Evolutionary conservation across 1,140 invertebrate genomes (phyloP), one percentile per base, ranked within the genome.

Genomic region (Drosophila triauraria): DNA sequence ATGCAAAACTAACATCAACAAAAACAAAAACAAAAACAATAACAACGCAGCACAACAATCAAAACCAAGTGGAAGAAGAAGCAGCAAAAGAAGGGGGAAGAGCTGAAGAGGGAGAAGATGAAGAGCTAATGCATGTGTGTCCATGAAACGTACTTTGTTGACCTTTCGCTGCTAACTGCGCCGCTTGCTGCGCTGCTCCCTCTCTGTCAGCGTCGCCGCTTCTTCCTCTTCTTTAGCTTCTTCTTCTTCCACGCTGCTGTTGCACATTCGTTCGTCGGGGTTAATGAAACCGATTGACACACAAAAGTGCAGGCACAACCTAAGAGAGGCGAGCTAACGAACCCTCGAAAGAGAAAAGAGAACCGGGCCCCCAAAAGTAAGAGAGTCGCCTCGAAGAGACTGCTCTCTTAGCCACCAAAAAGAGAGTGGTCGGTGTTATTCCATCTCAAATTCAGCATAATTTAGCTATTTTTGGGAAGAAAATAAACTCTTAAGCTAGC

Each of bases 251-350:
- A 47, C 40, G 44, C 44, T 71, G 72, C 64, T 60, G 62, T 25
- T 62, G 80, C 69, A 64, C 63, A 58, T 68, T 82, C 46, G 30
- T 53, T 40, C 75, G 64, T 76, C 71, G 91, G 91, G 91, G 91
- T 92, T 92, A 92, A 92, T 92, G 91, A 87, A 92, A 91, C 91
- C 80, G 88, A 91, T 92, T 92, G 91, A 90, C 91, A 92, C 91
- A 92, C 80, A 92, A 91, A 56, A 92, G 72, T 77, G 78, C 81
- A 79, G 40, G 32, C 48, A 32, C 60, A 80, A 82, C 48, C 50
- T 42, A 44, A 44, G 57, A 69, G 27, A 61, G 23, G 32, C 3
- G 13, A 17, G 51, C 51, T 7, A 15, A 38, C 53, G 35, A 56
- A 56, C 53, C 53, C 53, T n/a, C 38, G 20, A 40, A 56, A 56